phyloP scores from a whole-genome alignment of 2,888 invertebrate genomes.

The Euproctis similis region DNA sequence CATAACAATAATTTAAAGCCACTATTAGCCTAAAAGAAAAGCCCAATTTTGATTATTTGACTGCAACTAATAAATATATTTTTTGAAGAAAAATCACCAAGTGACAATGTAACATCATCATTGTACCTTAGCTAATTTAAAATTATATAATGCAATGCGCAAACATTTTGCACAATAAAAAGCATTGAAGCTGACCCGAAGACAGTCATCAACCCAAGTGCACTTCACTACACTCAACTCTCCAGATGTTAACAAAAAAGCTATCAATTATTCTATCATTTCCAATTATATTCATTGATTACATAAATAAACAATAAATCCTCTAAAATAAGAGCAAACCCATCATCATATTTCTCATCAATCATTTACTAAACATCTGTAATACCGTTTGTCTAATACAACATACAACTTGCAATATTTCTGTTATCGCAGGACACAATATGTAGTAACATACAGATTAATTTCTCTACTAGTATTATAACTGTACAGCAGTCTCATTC shows the following conservation, averaged over 20 bases:
- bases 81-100: too few species aligned
- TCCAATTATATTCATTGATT: slow-evolving; percentile 11
- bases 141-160: slow-evolving; percentile 51
- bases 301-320: slow-evolving; percentile 1
- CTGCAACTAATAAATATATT: slow-evolving; percentile 35
- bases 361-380: slow-evolving; percentile 14
- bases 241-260: slow-evolving; percentile 7
- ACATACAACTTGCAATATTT: slow-evolving; percentile 13
- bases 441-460: slow-evolving; percentile 41
- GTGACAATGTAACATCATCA: slow-evolving; percentile 47
- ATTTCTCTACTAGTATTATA: slow-evolving; percentile 59
- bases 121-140: slow-evolving; percentile 63
- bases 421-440: slow-evolving; percentile 24
- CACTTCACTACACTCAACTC: slow-evolving; percentile 21
- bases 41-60: slow-evolving; percentile 26
- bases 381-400: slow-evolving; percentile 18
- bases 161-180: slow-evolving; percentile 36
- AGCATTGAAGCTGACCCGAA: slow-evolving; percentile 33
- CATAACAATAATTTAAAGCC: too few species aligned
- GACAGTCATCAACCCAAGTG: slow-evolving; percentile 22
- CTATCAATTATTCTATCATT: slow-evolving; percentile 9
- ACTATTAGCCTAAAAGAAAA: too few species aligned
- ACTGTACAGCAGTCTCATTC: slow-evolving; percentile 74
- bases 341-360: slow-evolving; percentile 33
- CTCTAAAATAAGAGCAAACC: slow-evolving; percentile 15